Evolutionary conservation across 2,113 vertebrate genomes (phyloP).

Genomic region (Chlamydotis undulata): DNA sequence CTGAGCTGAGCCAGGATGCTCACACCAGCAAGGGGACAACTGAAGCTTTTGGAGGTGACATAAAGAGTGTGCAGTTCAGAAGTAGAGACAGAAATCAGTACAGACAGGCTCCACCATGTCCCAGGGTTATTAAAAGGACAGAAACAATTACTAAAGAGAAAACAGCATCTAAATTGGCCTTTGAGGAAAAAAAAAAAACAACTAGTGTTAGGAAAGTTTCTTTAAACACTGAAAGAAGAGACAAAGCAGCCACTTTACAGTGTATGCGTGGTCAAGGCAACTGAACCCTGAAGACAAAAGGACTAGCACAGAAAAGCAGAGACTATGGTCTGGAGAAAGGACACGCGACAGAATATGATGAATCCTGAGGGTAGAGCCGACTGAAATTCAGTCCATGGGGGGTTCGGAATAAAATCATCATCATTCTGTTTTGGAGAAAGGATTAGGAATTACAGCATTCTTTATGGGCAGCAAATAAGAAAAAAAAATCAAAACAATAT

Average conservation of each 20-base stretch:
- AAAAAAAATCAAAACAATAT: neutral
- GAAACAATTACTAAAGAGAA: neutral
- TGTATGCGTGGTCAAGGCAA: neutral
- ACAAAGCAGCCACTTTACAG: neutral
- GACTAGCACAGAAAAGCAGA: neutral
- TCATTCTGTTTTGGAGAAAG: neutral
- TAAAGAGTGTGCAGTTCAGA: neutral
- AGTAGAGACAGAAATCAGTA: neutral
- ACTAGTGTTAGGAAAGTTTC: neutral
- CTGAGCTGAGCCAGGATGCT: neutral
- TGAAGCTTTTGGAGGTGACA: neutral
- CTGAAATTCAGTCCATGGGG: neutral
- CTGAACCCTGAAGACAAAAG: neutral
- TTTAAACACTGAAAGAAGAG: neutral
- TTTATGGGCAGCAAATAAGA: neutral
- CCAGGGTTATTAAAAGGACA: neutral
- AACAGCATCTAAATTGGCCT: neutral
- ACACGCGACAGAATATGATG: neutral
- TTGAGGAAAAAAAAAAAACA: neutral
- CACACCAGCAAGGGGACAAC: neutral
- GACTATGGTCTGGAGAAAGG: neutral
- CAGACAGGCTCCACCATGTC: neutral
- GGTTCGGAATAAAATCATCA: neutral
- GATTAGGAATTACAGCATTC: neutral
- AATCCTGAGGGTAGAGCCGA: neutral